phyloP scores from a whole-genome alignment of 1,140 invertebrate genomes.

The Drosophila kanapiae region DNA sequence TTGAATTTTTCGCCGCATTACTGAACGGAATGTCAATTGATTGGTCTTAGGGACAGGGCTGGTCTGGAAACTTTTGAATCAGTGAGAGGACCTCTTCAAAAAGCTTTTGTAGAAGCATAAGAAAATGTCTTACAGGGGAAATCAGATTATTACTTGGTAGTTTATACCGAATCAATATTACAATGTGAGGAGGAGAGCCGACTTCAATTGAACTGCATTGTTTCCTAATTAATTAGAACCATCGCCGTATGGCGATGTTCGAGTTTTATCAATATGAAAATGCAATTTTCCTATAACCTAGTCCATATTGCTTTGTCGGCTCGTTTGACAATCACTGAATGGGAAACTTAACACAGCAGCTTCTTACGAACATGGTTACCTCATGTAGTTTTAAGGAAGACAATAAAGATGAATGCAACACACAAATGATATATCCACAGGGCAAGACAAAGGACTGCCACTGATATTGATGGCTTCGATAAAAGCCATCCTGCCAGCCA shows the following conservation, averaged over 20 bases:
- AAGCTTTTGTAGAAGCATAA: too few species aligned
- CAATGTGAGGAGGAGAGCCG: background rate
- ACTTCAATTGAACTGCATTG: background rate
- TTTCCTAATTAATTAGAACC: background rate
- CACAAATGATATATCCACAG: slow-evolving; percentile 18
- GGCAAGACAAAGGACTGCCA: slow-evolving; percentile 7
- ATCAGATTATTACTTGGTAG: background rate
- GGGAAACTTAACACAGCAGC: background rate
- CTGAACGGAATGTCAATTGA: slow-evolving; percentile 58
- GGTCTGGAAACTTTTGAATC: slow-evolving; percentile 9
- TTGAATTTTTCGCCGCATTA: slow-evolving; percentile 33
- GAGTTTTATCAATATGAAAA: background rate
- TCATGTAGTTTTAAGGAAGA: slow-evolving; percentile 4
- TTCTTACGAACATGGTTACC: background rate
- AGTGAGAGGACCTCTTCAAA: background rate
- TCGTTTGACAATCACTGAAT: slow-evolving; percentile 1
- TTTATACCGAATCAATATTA: background rate
- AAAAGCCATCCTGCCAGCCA: slow-evolving; percentile 12
- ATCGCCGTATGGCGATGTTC: background rate
- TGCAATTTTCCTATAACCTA: slow-evolving; percentile 7
- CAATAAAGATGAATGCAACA: slow-evolving; percentile 18
- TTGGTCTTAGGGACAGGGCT: slow-evolving; percentile 1
- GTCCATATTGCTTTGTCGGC: slow-evolving; percentile 1
- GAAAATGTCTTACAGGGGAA: too few species aligned
- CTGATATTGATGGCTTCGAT: slow-evolving; percentile 34